Evolutionary conservation across 1,140 invertebrate species (phyloP).

Genomic region (Bombus impatiens): DNA sequence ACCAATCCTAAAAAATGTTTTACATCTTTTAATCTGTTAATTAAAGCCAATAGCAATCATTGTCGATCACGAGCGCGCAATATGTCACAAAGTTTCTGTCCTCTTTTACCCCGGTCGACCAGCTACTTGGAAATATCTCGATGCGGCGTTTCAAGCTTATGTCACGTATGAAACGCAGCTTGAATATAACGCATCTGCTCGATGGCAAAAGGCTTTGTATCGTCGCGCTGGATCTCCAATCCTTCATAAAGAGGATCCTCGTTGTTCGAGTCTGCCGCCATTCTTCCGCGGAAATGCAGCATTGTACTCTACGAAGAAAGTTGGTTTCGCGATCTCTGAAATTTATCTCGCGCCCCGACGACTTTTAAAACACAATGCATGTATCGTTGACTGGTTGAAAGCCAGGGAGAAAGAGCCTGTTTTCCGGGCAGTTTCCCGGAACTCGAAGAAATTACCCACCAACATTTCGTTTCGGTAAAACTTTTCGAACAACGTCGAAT

Average conservation of each 20-base stretch:
- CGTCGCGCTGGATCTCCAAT: conserved; percentile 15
- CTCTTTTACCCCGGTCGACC: not conserved
- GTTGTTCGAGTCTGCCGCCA: conserved; percentile 1
- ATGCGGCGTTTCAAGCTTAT: not conserved
- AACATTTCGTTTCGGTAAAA: not conserved
- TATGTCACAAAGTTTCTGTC: not conserved
- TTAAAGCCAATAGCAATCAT: too few relatives aligned
- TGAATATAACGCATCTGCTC: conserved; percentile 33
- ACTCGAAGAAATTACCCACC: not conserved
- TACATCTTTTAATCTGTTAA: too few relatives aligned
- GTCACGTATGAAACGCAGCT: conserved; percentile 27
- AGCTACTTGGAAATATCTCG: not conserved
- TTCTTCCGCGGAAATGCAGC: conserved; percentile 10
- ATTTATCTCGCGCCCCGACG: conserved; percentile 23
- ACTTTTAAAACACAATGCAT: conserved; percentile 9
- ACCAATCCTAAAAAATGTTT: too few relatives aligned
- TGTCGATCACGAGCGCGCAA: too few relatives aligned
- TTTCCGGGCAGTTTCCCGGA: not conserved
- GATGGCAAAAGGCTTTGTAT: conserved; percentile 25
- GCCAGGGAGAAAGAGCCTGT: not conserved
- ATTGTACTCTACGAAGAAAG: conserved; percentile 22
- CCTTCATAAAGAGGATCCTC: conserved; percentile 30
- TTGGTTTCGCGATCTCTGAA: conserved; percentile 25
- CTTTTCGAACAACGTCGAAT: not conserved
- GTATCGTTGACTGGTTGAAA: conserved; percentile 1